Conservation (phyloP, 2,888 invertebrate genomes). For the Eurois occulta region DNA sequence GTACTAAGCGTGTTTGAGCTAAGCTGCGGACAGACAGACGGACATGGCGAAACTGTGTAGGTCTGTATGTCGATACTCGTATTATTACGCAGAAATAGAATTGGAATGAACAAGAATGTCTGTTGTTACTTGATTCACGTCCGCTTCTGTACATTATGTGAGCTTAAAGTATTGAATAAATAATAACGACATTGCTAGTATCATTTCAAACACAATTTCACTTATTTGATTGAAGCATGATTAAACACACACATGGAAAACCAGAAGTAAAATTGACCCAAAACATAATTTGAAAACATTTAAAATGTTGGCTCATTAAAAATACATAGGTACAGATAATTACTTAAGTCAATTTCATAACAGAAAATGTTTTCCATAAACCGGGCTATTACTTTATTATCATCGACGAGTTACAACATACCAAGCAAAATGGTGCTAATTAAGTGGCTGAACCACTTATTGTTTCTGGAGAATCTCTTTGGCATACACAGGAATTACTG, state of each 20-base stretch:
- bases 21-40: too few relatives aligned
- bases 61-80: too few relatives aligned
- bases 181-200: neutral
- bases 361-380: neutral
- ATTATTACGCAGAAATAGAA: too few relatives aligned
- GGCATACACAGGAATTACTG: conserved; percentile 24
- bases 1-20: too few relatives aligned
- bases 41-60: too few relatives aligned
- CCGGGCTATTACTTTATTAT: neutral
- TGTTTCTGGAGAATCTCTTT: neutral
- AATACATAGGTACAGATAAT: neutral
- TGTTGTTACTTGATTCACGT: neutral
- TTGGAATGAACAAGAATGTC: too few relatives aligned
- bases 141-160: neutral
- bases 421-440: neutral
- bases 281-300: neutral
- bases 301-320: neutral
- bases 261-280: neutral
- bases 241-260: neutral
- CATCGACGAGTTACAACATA: neutral
- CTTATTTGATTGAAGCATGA: neutral
- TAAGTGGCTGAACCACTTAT: conserved; percentile 3
- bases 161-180: neutral
- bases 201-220: neutral
- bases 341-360: neutral